These are phyloP conservation scores for Yoshiicerus persimilis DNA, from an alignment of 1,140 invertebrate genomes.

Conservation along the genomic window DNA sequence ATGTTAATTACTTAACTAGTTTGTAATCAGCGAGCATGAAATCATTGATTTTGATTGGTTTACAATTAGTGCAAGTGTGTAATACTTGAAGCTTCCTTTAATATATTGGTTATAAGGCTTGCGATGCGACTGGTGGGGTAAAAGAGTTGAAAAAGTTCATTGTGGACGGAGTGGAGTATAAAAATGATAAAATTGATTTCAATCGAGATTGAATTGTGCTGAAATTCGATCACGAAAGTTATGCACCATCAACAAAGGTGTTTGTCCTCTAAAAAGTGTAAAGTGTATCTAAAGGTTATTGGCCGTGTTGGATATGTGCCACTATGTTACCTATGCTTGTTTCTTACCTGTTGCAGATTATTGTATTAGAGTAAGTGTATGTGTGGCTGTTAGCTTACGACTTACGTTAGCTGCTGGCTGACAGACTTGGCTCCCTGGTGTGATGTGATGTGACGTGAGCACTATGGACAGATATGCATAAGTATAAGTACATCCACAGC, in stretches of 20 bases:
- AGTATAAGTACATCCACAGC: no score
- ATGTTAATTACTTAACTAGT: no score
- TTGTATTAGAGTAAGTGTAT: neutral
- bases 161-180: neutral
- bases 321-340: conserved; percentile 31
- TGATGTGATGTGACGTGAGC: neutral
- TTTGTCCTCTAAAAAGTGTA: conserved; percentile 41
- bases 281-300: conserved; percentile 39
- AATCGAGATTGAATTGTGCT: conserved; percentile 5
- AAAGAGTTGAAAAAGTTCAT: neutral
- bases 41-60: neutral
- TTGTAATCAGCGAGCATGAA: no score
- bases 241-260: conserved; percentile 28
- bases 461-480: no score
- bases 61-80: neutral
- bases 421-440: neutral
- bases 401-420: neutral
- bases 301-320: conserved; percentile 42
- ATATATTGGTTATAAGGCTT: no score
- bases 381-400: neutral
- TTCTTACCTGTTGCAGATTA: neutral
- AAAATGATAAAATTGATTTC: neutral
- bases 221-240: neutral
- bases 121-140: neutral
- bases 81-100: neutral